Base-by-base conservation (phyloP, 1,140 invertebrate species). In the Asobara japonica region DNA sequence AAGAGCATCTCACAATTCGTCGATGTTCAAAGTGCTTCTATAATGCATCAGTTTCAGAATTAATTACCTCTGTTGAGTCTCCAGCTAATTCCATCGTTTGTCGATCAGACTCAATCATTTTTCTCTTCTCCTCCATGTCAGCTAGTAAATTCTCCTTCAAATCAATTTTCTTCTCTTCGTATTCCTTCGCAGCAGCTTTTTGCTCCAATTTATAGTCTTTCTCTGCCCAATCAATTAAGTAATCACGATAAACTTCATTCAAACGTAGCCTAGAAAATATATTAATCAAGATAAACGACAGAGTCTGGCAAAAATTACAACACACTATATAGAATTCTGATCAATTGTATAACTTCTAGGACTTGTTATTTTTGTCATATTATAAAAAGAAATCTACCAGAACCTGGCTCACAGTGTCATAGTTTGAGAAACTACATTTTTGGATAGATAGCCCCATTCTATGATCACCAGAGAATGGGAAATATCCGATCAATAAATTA, bases 111-210 rank as follows among this genome's bases (percentile, higher is more conserved):
- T 98, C 97, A 74, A 98, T 95, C 75, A 93, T 90, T 77, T 94
- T 93, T 78, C 93, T 90, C 79, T 97, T 97, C 74, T 98, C 97
- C 83, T 98, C 97, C 83, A 98, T 93, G 82, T 98, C 97, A 33
- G 92, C 90, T 10, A 98, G 89, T 13, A 99, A 83, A 87, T 93
- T 96, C 83, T 98, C 97, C 80, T 94, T 92, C 10, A 99, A 86
- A 82, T 98, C 97, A 76, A 95, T 90, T 83, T 97, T 97, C 82
- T 98, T 98, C 77, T 98, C 96, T 84, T 98, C 96, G 90, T 96
- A 97, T 79, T 98, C 97, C 85, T 95, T 94, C 0, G 90, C 92
- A 2, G 96, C 94, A 27, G 93, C 92, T 85, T 94, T 94, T 83
- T 96, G 96, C 82, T 98, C 97, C 31, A 91, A 90, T 73, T 94